Evolutionary conservation across 2,888 invertebrate species (phyloP).

Genomic region (Drosophila sordidula): DNA sequence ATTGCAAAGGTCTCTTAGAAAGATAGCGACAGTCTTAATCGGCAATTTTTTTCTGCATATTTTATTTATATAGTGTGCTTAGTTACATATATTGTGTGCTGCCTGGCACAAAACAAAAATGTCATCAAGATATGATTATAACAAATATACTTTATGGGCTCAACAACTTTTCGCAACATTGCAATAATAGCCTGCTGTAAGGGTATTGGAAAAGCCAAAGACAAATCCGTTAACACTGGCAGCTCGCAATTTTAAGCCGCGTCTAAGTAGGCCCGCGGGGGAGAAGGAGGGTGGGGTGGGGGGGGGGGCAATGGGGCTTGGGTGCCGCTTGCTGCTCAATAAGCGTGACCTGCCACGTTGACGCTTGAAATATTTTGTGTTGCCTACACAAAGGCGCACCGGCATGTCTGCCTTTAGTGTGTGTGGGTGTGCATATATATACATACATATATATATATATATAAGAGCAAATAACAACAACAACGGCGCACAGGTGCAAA

Average conservation of each 20-base stretch:
- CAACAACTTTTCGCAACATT: background rate
- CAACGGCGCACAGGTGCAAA: slow-evolving; percentile 17
- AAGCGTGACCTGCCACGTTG: slow-evolving; percentile 68
- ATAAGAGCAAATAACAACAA: slow-evolving; percentile 15
- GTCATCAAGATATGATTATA: too few relatives aligned
- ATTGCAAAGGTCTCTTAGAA: too few relatives aligned
- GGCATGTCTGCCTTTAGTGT: slow-evolving; percentile 8
- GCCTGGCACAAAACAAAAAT: too few relatives aligned
- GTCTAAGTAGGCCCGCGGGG: slow-evolving; percentile 23
- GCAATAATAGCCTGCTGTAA: background rate
- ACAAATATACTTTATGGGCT: too few relatives aligned
- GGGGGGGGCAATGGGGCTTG: background rate
- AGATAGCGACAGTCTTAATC: too few relatives aligned
- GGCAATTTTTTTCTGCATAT: too few relatives aligned
- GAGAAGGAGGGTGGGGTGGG: background rate
- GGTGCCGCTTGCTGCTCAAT: slow-evolving; percentile 29
- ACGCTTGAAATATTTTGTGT: slow-evolving; percentile 51
- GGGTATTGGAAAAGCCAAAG: slow-evolving; percentile 14
- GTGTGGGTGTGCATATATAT: slow-evolving; percentile 1
- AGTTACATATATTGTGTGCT: too few relatives aligned
- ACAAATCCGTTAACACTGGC: slow-evolving; percentile 23
- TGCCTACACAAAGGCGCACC: slow-evolving; percentile 38
- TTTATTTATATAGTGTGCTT: too few relatives aligned
- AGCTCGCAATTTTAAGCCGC: slow-evolving; percentile 27
- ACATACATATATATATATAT: background rate